phyloP scores from a whole-genome alignment of 2,113 vertebrate species.

The Corapipo altera region DNA sequence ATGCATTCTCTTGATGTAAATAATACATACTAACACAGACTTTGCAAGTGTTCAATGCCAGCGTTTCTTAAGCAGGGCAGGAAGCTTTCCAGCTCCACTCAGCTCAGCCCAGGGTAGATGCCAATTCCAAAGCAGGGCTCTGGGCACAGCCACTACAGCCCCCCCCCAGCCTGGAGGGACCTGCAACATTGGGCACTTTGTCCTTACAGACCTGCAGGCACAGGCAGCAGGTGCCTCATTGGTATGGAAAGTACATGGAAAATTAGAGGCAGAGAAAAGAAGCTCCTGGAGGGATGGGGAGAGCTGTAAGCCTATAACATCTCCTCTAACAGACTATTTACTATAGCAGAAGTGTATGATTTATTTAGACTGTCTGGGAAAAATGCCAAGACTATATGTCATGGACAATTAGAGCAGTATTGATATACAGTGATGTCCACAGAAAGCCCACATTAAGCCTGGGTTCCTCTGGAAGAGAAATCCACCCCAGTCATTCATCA shows the following conservation, averaged over 20 bases:
- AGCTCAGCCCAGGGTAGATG: accelerated
- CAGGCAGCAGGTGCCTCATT: conserved; percentile 41
- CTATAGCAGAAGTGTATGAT: conserved; percentile 63
- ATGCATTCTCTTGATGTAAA: conserved; percentile 33
- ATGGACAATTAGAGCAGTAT: conserved; percentile 65
- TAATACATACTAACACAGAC: background rate
- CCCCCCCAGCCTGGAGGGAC: background rate
- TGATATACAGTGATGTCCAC: conserved; percentile 52
- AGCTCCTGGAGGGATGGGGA: background rate
- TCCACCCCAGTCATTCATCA: conserved; percentile 58
- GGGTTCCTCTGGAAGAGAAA: conserved; percentile 58
- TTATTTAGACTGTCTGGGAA: conserved; percentile 69
- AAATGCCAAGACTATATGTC: conserved; percentile 69
- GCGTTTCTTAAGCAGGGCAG: accelerated
- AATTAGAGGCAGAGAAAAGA: conserved; percentile 32
- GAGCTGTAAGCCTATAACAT: conserved; percentile 28
- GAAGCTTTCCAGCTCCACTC: background rate
- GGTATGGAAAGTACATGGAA: conserved; percentile 32
- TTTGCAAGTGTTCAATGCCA: background rate
- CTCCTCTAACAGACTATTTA: conserved; percentile 55
- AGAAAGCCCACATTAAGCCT: conserved; percentile 50
- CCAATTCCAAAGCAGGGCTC: background rate
- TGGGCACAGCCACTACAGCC: accelerated
- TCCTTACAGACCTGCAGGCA: background rate
- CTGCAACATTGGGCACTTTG: background rate